Evolutionary conservation across 2,888 invertebrate genomes (phyloP).

Genomic region (Keiferia lycopersicella): DNA sequence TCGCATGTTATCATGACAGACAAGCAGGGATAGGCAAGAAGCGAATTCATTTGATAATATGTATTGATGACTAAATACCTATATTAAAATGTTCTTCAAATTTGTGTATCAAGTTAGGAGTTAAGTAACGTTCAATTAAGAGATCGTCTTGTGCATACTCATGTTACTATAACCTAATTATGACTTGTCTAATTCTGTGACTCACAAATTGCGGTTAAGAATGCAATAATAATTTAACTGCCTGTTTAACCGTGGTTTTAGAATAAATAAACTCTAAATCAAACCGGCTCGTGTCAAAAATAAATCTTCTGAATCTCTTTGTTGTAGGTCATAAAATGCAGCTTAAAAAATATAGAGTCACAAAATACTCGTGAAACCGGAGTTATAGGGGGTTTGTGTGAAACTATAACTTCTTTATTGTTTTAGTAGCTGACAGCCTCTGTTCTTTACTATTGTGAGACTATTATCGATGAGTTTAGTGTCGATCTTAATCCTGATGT

Average conservation of each 20-base stretch:
- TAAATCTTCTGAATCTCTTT: conserved; percentile 37
- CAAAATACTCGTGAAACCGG: not conserved
- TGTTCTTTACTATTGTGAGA: not conserved
- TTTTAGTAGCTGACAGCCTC: not conserved
- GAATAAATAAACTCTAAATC: conserved; percentile 31
- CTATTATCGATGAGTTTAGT: too few species aligned
- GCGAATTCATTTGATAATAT: too few species aligned
- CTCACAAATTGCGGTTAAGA: not conserved
- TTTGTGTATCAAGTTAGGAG: too few species aligned
- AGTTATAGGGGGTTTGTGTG: not conserved
- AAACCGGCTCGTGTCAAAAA: conserved; percentile 40
- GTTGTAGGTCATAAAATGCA: conserved; percentile 15
- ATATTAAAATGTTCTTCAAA: too few species aligned
- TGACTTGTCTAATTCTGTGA: too few species aligned
- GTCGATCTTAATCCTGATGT: too few species aligned
- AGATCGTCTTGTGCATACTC: too few species aligned
- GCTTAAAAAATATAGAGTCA: conserved; percentile 6
- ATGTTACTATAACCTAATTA: too few species aligned
- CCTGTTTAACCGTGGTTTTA: conserved; percentile 20
- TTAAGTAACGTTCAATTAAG: too few species aligned
- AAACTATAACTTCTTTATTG: conserved; percentile 10
- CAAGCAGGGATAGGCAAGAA: too few species aligned
- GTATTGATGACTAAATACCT: too few species aligned
- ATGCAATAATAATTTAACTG: conserved; percentile 11
- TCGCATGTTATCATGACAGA: too few species aligned